phyloP scores from a whole-genome alignment of 2,113 vertebrate species.

The Pteruthius melanotis region DNA sequence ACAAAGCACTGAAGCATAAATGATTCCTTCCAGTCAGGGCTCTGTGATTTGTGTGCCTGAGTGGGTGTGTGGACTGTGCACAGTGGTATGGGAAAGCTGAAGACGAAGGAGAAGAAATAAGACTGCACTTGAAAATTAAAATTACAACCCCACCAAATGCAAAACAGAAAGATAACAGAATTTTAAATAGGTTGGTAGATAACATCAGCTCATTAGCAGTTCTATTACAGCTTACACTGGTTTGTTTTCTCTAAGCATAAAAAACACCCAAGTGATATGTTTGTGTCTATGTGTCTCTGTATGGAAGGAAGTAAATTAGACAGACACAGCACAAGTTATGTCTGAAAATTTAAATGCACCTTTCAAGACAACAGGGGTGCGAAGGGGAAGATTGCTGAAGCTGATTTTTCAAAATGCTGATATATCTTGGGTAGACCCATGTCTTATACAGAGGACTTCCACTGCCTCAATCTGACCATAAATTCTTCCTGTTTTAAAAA shows the following conservation, averaged over 20 bases:
- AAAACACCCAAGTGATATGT: not conserved
- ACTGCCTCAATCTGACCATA: not conserved
- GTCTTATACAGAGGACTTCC: not conserved
- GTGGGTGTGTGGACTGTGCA: not conserved
- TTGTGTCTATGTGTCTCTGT: conserved; percentile 27
- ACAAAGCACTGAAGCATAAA: not conserved
- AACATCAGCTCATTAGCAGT: conserved; percentile 72
- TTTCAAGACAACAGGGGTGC: not conserved
- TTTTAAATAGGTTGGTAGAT: conserved; percentile 67
- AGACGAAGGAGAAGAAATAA: not conserved
- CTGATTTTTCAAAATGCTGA: not conserved
- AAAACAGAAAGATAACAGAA: conserved; percentile 63
- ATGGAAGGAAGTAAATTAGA: conserved; percentile 55
- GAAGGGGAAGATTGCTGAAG: not conserved
- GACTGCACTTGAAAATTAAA: conserved; percentile 49
- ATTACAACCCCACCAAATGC: conserved; percentile 46
- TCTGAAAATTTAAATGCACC: conserved; percentile 13
- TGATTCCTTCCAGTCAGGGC: not conserved
- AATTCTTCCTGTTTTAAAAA: not conserved
- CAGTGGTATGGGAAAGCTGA: not conserved
- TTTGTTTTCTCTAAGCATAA: conserved; percentile 50
- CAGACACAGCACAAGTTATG: conserved; percentile 33
- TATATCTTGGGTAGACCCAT: not conserved
- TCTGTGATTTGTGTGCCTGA: not conserved
- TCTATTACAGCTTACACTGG: conserved; percentile 59